Base-by-base conservation (phyloP, 2,113 vertebrate species). In the Leptobrachium leishanense region DNA sequence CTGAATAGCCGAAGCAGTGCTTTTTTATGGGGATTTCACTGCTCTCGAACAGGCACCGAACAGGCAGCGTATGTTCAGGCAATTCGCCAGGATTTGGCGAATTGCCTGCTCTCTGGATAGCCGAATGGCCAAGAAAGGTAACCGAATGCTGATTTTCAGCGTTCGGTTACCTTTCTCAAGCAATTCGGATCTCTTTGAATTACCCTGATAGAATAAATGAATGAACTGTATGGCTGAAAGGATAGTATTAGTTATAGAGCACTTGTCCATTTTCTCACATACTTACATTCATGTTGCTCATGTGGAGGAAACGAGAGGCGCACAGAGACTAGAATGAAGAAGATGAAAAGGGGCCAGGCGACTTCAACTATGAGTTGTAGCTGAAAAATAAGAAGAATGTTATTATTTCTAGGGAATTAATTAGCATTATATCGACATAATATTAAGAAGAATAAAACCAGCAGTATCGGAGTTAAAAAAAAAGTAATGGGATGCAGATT, bases 201-300 rank as follows among this genome's bases (percentile, higher is more conserved):
- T 31, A 31, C 20, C 20, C 20, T 31, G 20, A 31, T 31, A 31
- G 20, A 31, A 31, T 31, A 31, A 31, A 31, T 31, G 20, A 31
- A 31, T 31, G 20, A 31, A 31, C 20, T 1, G 20, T 31, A 31
- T 31, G 20, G 20, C 20, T 31, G 20, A 31, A 31, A 31, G 20
- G 20, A 31, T 31, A 31, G 46, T 50, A 50, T 50, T 4, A n/a
- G 13, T 3, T 2, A 62, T 12, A 13, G 2, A 6, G 62, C 31
- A 65, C 43, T 57, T 31, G 2, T 15, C 20, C 13, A 31, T 54
- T 42, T 50, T 13, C 41, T 15, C n/a, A 46, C 42, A 12, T 90
- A 96, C 97, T 99, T 87, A 99, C 98, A 99, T 88, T 99, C 96
- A 86, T 98, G 97, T 82, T 99, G 97, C 75, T 99, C 96, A 0